Evolutionary conservation across 2,797 vertebrate genomes (phyloP).

Genomic region (Megalops cyprinoides): DNA sequence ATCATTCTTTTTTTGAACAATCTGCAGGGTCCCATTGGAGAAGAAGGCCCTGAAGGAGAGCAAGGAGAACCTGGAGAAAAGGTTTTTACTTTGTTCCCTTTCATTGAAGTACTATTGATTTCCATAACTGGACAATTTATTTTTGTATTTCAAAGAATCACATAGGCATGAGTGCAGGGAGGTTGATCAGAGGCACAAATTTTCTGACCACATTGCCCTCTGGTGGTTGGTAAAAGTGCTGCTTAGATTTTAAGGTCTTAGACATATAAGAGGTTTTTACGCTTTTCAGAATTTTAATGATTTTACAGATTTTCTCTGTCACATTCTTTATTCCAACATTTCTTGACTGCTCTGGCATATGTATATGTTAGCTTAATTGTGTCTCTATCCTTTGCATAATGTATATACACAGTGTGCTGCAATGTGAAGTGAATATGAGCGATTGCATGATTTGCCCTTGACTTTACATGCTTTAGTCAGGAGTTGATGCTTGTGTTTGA

Average conservation of each 20-base stretch:
- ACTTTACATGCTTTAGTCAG: too few species aligned
- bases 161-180: not conserved
- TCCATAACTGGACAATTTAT: not conserved
- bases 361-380: too few species aligned
- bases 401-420: too few species aligned
- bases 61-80: constrained; percentile 79
- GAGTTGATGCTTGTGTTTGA: too few species aligned
- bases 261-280: too few species aligned
- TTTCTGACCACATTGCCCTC: constrained; percentile 37
- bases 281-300: too few species aligned
- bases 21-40: constrained; percentile 74
- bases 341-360: too few species aligned
- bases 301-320: too few species aligned
- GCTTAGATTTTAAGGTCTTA: not conserved
- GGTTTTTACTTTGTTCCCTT: constrained; percentile 60
- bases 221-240: constrained; percentile 39
- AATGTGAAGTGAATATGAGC: too few species aligned
- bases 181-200: not conserved
- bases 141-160: not conserved
- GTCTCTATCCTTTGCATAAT: too few species aligned
- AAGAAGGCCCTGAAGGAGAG: constrained; percentile 72
- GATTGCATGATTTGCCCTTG: too few species aligned
- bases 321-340: too few species aligned
- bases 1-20: not conserved
- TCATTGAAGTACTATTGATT: not conserved